Base-by-base conservation (phyloP, 1,140 invertebrate species). In the Ceratitis capitata region DNA sequence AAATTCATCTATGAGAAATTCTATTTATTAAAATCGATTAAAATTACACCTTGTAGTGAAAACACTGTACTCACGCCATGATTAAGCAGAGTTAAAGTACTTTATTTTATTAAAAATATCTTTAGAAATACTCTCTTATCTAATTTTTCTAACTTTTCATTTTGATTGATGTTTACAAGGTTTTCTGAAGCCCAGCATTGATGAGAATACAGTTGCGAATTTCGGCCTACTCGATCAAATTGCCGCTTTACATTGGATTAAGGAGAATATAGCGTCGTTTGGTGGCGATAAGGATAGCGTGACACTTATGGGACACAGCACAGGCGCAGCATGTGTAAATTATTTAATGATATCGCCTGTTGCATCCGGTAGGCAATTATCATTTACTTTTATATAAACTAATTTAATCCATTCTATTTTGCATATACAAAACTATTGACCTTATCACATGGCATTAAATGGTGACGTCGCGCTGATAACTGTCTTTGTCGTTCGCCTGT, bases 231-330 rank as follows among this genome's bases (percentile, higher is more conserved):
- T 98, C 19, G 97, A 98, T 92, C 96, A 98, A 92, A 94, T 97
- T 86, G 97, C 97, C 0, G 97, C 96, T 0, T 92, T 98, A 16
- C 94, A 97, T 86, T 98, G 97, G 97, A 94, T 99, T 49, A 95
- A 96, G 89, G 95, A 98, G 90, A 96, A 98, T 93, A 95, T 97
- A 86, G 94, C 93, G 45, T 94, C 95, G 88, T 95, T 99, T 89
- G 97, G 97, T 19, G 98, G 98, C 0, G 96, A 99, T 93, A 94
- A 95, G 89, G 93, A 92, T 39, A 94, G 93, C 0, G 96, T 99
- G 2, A 99, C 98, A 0, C 90, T 99, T 19, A 95, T 99, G 92
- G 98, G 98, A 0, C 98, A 99, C 89, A 97, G 97, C 64, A 98
- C 97, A 1, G 98, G 98, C 0, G 98, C 98, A 0, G 97, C 97